Evolutionary conservation across 2,113 vertebrate genomes (phyloP).

Genomic region (Oreocharis arfaki): DNA sequence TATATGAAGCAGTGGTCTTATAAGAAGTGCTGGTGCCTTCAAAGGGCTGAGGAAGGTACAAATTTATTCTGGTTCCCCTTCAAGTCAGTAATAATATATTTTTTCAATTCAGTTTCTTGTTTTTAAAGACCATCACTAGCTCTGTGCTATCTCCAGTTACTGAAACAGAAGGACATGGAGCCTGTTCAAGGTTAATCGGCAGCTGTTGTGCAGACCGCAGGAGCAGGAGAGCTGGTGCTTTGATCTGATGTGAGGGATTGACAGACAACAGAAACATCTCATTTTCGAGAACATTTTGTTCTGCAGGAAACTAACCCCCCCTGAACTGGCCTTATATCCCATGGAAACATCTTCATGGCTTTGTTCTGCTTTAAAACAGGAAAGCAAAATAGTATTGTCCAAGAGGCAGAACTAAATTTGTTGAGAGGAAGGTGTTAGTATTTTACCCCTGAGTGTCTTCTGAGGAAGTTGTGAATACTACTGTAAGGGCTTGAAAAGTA

Average conservation of each 20-base stretch:
- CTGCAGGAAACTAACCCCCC: background rate
- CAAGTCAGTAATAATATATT: background rate
- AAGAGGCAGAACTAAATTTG: background rate
- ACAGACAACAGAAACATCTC: background rate
- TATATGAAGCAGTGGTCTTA: accelerated
- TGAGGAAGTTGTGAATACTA: background rate
- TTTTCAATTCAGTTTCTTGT: background rate
- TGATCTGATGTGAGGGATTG: constrained; percentile 35
- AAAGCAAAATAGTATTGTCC: background rate
- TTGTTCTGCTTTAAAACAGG: constrained; percentile 1
- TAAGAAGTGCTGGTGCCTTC: background rate
- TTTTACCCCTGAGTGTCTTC: background rate
- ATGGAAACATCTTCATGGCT: background rate
- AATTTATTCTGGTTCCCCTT: background rate
- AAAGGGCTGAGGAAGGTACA: background rate
- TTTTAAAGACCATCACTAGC: background rate
- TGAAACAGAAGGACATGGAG: constrained; percentile 45
- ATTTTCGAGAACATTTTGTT: constrained; percentile 25
- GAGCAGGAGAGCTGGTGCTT: constrained; percentile 2
- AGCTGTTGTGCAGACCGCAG: constrained; percentile 13
- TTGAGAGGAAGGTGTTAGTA: background rate
- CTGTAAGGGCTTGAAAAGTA: background rate
- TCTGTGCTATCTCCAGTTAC: background rate
- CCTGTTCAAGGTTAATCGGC: constrained; percentile 51
- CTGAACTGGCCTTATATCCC: background rate